A percentile compares a stretch with the other conserved stretches of the same genome.
Evolutionary conservation across 2,113 vertebrate genomes (phyloP).

Genomic region (Bufo bufo): DNA sequence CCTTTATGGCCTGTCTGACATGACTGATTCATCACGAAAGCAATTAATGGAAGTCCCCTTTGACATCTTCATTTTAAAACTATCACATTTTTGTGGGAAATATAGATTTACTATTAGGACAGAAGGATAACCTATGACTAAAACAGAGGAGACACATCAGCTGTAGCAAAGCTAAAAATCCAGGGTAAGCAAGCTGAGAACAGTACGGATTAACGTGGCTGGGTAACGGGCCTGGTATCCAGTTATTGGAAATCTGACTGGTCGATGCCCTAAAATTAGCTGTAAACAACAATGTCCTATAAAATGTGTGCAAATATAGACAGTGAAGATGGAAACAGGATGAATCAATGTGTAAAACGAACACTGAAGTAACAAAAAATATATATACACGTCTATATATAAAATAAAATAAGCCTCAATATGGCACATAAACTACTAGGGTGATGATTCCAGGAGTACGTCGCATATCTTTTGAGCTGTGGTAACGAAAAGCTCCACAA

Average conservation of each 20-base stretch:
- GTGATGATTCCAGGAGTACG: neutral
- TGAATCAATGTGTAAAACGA: neutral
- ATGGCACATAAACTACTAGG: neutral
- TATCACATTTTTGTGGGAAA: neutral
- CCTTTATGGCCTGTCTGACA: too few species aligned
- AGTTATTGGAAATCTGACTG: neutral
- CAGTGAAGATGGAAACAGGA: neutral
- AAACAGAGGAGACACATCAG: neutral
- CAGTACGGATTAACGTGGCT: neutral
- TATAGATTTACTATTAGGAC: neutral
- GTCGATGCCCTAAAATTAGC: neutral
- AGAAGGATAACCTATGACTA: neutral
- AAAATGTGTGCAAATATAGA: neutral
- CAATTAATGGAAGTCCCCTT: too few species aligned
- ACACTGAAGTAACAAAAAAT: neutral
- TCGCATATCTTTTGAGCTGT: neutral
- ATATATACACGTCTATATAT: neutral
- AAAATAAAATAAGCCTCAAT: conserved; percentile 1
- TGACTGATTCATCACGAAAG: too few species aligned
- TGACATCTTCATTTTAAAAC: too few species aligned
- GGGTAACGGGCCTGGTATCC: neutral
- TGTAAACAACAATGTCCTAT: conserved; percentile 2
- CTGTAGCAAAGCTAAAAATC: neutral
- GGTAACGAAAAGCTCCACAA: neutral
- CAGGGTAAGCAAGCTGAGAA: neutral